Evolutionary conservation across 2,888 invertebrate genomes (phyloP).

Genomic region (Tenthredo livida): DNA sequence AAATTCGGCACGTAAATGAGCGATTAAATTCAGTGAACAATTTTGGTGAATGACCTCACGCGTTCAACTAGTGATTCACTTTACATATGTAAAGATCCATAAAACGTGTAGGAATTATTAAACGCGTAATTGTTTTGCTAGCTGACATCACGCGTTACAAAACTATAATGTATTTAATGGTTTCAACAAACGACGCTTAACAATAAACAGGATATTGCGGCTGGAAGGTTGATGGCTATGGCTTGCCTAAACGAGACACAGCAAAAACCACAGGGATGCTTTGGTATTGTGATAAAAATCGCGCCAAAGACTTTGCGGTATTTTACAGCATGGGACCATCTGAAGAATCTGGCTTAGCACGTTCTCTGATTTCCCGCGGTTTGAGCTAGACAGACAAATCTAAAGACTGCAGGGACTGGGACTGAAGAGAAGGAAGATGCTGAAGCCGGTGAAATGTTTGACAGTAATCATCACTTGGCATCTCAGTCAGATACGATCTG

Average conservation of each 20-base stretch:
- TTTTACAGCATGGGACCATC: background rate
- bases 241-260: background rate
- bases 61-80: background rate
- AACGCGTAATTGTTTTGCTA: background rate
- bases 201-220: background rate
- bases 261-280: background rate
- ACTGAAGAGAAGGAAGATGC: background rate
- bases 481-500: conserved; percentile 37
- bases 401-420: background rate
- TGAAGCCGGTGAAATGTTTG: conserved; percentile 63
- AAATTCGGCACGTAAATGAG: background rate
- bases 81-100: background rate
- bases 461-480: conserved; percentile 64
- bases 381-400: conserved; percentile 1
- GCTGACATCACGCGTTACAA: background rate
- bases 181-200: background rate
- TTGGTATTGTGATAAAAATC: conserved; percentile 19
- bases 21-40: background rate
- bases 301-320: background rate
- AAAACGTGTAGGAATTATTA: conserved; percentile 8
- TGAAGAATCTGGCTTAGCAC: conserved; percentile 24
- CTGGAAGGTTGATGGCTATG: background rate
- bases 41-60: background rate
- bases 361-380: conserved; percentile 5
- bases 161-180: background rate